Base-by-base conservation (phyloP, 1,140 invertebrate genomes). In the Drosophila albomicans region DNA sequence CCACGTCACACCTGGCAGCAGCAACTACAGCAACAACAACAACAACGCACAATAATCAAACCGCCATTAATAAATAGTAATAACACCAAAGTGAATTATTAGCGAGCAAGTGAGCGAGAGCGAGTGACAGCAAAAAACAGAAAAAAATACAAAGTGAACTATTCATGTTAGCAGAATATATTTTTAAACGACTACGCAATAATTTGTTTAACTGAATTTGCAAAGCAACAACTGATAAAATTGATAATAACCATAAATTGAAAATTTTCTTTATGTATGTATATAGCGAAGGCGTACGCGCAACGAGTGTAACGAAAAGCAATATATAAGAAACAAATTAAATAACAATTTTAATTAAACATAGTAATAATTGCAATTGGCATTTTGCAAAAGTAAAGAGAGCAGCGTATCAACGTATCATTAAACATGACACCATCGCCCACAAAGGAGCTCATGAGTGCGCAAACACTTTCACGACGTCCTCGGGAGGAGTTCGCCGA, bases 401-500 rank as follows among this genome's bases (percentile, higher is more conserved):
- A 15, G 57, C 13, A 35, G 13, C 35, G 25, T 59, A 65, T 62
- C 61, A 67, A 10, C 35, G 35, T 59, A 57, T 25, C 52, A 45
- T 51, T 68, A 3, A 46, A 58, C 35, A 62, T 89, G 85, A 89
- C 85, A 89, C 85, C 85, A 79, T 91, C 91, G 57, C 90, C 90
- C 38, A 91, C 91, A 52, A 91, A 91, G 76, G 91, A 91, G 30
- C 87, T 88, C 32, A 85, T 88, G 82, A 90, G 76, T 62, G 67
- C 77, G 43, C 76, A 86, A 41, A 92, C 91, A 51, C 80, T 92
- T 73, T 92, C 91, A 6, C 81, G 91, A 16, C 89, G 91, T 25
- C 79, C 91, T 54, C 88, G 91, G 30, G 91, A 92, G 54, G 91
- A 92, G 30, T 92, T 92, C 49, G 86, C 91, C 7, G 91, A 92